phyloP scores from a whole-genome alignment of 2,113 vertebrate genomes.

The Lophochroa leadbeateri region DNA sequence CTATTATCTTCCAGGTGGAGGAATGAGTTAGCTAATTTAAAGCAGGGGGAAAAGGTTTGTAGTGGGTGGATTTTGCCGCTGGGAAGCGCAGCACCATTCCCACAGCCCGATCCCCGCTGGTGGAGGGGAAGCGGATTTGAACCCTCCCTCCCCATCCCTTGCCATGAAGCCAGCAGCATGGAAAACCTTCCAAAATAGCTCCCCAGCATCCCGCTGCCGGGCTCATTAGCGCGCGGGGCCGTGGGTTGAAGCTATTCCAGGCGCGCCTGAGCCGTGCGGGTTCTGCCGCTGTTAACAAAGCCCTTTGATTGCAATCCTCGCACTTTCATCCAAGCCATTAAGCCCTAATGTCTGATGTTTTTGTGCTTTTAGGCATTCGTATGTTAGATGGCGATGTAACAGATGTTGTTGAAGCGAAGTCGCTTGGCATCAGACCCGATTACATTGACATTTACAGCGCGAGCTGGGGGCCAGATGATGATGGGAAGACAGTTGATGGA shows the following conservation, averaged over 20 bases:
- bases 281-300: conserved; percentile 11
- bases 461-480: conserved; percentile 96
- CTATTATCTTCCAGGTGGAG: neutral
- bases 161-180: neutral
- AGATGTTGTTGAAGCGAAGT: conserved; percentile 92
- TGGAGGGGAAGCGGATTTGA: neutral
- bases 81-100: neutral
- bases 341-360: conserved; percentile 44
- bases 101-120: accelerated
- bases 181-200: neutral
- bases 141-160: neutral
- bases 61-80: neutral
- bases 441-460: conserved; percentile 96
- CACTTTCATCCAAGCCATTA: conserved; percentile 8
- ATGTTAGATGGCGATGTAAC: conserved; percentile 96
- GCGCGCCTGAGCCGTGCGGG: neutral
- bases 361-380: conserved; percentile 84
- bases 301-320: conserved; percentile 58
- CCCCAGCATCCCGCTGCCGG: neutral
- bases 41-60: neutral
- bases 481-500: conserved; percentile 93
- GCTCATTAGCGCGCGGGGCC: neutral
- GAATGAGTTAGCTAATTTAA: neutral
- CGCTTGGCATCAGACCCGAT: conserved; percentile 88
- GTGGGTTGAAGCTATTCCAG: neutral